Evolutionary conservation across 2,888 invertebrate species (phyloP).

Genomic region (Drosophila multiciliata): DNA sequence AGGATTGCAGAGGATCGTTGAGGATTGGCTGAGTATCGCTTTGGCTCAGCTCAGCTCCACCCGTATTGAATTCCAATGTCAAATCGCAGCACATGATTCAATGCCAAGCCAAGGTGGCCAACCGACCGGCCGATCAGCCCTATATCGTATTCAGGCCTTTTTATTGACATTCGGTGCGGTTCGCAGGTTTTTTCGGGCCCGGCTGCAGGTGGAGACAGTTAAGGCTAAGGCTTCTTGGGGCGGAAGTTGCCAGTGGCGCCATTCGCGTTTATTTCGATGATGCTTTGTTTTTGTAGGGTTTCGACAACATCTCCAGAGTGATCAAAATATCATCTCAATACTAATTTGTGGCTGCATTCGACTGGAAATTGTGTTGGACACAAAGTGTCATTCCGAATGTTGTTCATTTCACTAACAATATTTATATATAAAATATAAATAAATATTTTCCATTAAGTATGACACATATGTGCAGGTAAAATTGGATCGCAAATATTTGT

Average conservation of each 20-base stretch:
- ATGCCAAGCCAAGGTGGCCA: constrained; percentile 62
- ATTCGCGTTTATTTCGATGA: constrained; percentile 33
- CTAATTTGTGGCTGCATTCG: constrained; percentile 15
- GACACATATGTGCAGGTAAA: neutral
- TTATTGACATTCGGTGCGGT: constrained; percentile 6
- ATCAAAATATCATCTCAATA: constrained; percentile 24
- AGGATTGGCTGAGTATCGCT: constrained; percentile 36
- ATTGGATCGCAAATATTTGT: neutral
- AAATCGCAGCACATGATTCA: constrained; percentile 76
- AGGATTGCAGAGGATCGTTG: constrained; percentile 41
- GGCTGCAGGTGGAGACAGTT: constrained; percentile 54
- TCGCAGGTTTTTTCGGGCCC: constrained; percentile 3
- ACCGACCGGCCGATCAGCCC: constrained; percentile 20
- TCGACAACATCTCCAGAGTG: constrained; percentile 27
- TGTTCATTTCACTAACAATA: constrained; percentile 1
- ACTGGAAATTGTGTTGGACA: constrained; percentile 14
- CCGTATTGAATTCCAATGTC: constrained; percentile 80
- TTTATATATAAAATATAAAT: neutral
- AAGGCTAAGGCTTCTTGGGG: constrained; percentile 43
- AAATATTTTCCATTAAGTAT: neutral
- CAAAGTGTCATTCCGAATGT: constrained; percentile 10
- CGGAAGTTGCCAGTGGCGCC: constrained; percentile 59
- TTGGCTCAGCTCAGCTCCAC: constrained; percentile 54
- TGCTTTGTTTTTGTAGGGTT: constrained; percentile 36
- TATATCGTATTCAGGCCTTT: constrained; percentile 52